Evolutionary conservation across 53 echinoderm and acorn worm species (phyloP).

Genomic region (Actinopyga echinites): DNA sequence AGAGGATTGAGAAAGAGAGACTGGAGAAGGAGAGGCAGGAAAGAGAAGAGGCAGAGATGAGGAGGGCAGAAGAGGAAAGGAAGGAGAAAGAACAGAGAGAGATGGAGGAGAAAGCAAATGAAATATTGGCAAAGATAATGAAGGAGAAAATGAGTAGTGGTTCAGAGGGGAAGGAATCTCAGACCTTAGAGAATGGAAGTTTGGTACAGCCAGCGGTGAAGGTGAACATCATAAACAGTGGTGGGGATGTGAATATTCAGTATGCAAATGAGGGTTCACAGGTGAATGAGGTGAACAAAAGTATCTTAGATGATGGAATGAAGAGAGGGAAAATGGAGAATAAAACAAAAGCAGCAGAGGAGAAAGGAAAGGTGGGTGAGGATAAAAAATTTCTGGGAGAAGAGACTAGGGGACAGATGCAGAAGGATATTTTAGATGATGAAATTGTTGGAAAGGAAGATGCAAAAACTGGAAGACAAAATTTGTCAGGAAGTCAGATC

Average conservation of each 20-base stretch:
- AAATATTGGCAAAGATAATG: slow-evolving; percentile 68
- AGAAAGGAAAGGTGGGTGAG: slow-evolving; percentile 34
- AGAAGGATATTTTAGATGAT: background rate
- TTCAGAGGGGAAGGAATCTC: background rate
- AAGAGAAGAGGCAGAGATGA: slow-evolving; percentile 18
- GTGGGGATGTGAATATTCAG: slow-evolving; percentile 11
- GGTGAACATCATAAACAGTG: background rate
- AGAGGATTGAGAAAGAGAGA: slow-evolving; percentile 7
- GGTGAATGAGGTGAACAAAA: background rate
- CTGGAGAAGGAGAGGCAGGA: slow-evolving; percentile 19
- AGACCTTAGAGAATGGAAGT: too few relatives aligned
- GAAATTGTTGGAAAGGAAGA: too few relatives aligned
- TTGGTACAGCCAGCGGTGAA: background rate
- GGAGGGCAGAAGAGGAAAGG: slow-evolving; percentile 20
- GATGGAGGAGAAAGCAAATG: slow-evolving; percentile 59
- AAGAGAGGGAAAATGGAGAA: background rate
- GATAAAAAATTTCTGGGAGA: slow-evolving; percentile 44
- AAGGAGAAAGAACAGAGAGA: slow-evolving; percentile 32
- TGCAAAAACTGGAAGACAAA: too few relatives aligned
- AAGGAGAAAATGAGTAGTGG: slow-evolving; percentile 10
- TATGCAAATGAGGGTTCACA: background rate
- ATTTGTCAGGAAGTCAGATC: too few relatives aligned
- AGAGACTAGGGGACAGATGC: slow-evolving; percentile 43
- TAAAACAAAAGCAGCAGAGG: slow-evolving; percentile 28
- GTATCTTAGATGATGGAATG: background rate